These are phyloP conservation scores for Esox niger DNA, from an alignment of 2,113 vertebrate species.

Conservation along the genomic window DNA sequence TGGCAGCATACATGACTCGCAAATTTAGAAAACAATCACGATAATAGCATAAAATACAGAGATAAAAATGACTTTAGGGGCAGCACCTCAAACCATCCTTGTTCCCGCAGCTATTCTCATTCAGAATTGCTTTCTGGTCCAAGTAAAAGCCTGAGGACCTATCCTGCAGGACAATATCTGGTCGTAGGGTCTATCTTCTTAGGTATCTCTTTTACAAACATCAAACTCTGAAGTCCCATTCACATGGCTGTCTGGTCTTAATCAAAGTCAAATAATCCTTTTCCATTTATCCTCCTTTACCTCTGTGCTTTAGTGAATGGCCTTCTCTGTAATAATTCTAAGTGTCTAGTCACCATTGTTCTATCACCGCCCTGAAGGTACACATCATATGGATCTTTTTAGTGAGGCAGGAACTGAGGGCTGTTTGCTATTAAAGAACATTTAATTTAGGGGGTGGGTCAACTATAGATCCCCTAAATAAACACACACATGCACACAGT, in stretches of 20 bases:
- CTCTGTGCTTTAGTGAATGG: slow-evolving; percentile 23
- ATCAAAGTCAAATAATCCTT: slow-evolving; percentile 45
- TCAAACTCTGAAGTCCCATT: slow-evolving; percentile 7
- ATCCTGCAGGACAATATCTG: slow-evolving; percentile 2
- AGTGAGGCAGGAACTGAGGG: slow-evolving; percentile 11
- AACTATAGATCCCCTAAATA: too few relatives aligned
- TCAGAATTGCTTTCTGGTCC: not conserved
- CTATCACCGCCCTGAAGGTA: slow-evolving; percentile 26
- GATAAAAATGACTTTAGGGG: too few relatives aligned
- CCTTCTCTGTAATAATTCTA: slow-evolving; percentile 28
- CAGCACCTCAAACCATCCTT: too few relatives aligned
- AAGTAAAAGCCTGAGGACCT: slow-evolving; percentile 2
- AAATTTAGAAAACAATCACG: too few relatives aligned
- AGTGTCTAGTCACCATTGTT: slow-evolving; percentile 14
- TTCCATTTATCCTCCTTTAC: not conserved
- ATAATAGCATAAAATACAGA: too few relatives aligned
- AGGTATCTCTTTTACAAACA: slow-evolving; percentile 21
- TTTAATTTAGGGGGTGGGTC: slow-evolving; percentile 42
- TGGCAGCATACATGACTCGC: too few relatives aligned
- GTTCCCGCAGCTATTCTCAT: too few relatives aligned
- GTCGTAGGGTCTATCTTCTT: slow-evolving; percentile 19
- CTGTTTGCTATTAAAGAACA: slow-evolving; percentile 34
- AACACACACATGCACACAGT: too few relatives aligned
- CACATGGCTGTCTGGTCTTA: slow-evolving; percentile 28
- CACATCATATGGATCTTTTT: slow-evolving; percentile 39